Evolutionary conservation across 2,888 invertebrate species (phyloP).

Genomic region (Ctenicera cuprea): DNA sequence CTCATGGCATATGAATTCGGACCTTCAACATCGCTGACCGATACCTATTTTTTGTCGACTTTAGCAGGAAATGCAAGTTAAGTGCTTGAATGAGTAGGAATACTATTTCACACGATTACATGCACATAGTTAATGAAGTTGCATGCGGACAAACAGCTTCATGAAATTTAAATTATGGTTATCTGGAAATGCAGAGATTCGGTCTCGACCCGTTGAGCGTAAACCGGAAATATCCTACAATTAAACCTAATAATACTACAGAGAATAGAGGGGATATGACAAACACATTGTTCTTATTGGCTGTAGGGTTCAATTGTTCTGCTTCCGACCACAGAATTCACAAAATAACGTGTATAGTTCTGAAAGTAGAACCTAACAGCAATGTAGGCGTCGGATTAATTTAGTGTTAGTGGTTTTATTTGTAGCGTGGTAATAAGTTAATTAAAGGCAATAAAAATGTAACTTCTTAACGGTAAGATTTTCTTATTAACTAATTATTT

Average conservation of each 20-base stretch:
- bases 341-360: conserved; percentile 55
- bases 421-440: not conserved
- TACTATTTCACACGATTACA: conserved; percentile 8
- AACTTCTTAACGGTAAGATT: not conserved
- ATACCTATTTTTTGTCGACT: not conserved
- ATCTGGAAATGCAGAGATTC: conserved; percentile 54
- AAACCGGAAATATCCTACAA: conserved; percentile 62
- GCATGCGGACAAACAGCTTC: conserved; percentile 11
- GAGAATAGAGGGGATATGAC: conserved; percentile 55
- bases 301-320: conserved; percentile 54
- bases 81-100: not conserved
- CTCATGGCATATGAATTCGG: not conserved
- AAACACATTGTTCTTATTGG: conserved; percentile 55
- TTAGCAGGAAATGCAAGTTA: conserved; percentile 21
- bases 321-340: conserved; percentile 64
- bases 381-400: conserved; percentile 41
- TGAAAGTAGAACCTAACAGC: conserved; percentile 32
- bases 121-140: conserved; percentile 10
- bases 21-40: no score
- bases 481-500: no score
- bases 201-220: conserved; percentile 59
- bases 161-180: conserved; percentile 52
- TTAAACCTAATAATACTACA: conserved; percentile 62
- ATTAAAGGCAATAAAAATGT: not conserved
- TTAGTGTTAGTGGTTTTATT: not conserved